A percentile compares a stretch with the other conserved stretches of the same genome.
Evolutionary conservation across 2,113 vertebrate species (phyloP).

Genomic region (Lichenostomus cassidix): DNA sequence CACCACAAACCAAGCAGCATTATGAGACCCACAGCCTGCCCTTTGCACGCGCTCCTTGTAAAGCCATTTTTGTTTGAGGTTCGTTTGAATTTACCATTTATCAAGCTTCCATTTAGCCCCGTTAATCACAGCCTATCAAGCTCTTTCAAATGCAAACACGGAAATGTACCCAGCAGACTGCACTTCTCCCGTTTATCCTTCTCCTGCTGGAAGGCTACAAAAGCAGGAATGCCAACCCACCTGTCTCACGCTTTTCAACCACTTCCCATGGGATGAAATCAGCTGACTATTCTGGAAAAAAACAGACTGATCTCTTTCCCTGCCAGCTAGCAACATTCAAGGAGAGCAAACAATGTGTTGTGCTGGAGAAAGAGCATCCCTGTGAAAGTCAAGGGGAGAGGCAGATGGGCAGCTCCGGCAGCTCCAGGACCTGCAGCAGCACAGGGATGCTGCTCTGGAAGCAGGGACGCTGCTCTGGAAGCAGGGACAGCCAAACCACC

Average conservation of each 20-base stretch:
- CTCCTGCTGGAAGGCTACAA: slow-evolving; percentile 52
- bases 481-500: neutral
- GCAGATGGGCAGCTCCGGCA: neutral
- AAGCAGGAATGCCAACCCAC: slow-evolving; percentile 4
- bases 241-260: slow-evolving; percentile 30
- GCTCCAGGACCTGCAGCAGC: neutral
- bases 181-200: slow-evolving; percentile 35
- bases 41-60: neutral
- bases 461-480: neutral
- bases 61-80: slow-evolving; percentile 39
- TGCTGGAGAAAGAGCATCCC: neutral
- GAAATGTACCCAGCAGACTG: slow-evolving; percentile 46
- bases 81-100: slow-evolving; percentile 27
- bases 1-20: neutral
- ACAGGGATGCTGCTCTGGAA: neutral
- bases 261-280: slow-evolving; percentile 21
- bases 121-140: slow-evolving; percentile 69
- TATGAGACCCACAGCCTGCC: rapidly evolving
- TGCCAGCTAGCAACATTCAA: neutral
- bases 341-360: neutral
- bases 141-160: slow-evolving; percentile 68
- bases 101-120: slow-evolving; percentile 61
- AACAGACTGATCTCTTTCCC: neutral
- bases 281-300: neutral
- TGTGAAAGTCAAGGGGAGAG: neutral